These are phyloP conservation scores for Stramonita haemastoma DNA, from an alignment of 2,888 invertebrate species.

Conservation along the genomic window DNA sequence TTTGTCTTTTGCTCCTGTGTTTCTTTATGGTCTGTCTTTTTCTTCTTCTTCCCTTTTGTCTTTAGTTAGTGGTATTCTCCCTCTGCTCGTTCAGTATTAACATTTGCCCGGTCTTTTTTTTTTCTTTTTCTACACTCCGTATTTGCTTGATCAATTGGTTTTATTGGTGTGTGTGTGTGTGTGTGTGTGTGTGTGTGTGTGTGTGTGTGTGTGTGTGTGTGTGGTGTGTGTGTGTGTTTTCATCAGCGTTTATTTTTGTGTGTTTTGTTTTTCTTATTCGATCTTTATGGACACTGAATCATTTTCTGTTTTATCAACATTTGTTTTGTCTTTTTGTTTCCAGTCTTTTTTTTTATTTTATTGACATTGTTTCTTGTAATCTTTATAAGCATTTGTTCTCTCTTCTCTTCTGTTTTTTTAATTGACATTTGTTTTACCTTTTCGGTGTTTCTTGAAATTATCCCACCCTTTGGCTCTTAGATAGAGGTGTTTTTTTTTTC, in stretches of 20 bases:
- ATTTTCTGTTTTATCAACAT: too few relatives aligned
- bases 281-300: too few relatives aligned
- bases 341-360: background rate
- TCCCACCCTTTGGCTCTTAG: too few relatives aligned
- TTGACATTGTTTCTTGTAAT: background rate
- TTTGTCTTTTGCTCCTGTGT: background rate
- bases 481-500: too few relatives aligned
- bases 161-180: background rate
- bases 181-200: background rate
- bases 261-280: too few relatives aligned
- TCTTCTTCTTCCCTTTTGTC: background rate
- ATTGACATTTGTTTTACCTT: too few relatives aligned
- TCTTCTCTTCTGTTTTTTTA: too few relatives aligned
- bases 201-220: background rate
- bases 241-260: background rate
- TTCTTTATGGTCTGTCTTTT: background rate
- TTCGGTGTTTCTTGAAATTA: too few relatives aligned
- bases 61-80: background rate
- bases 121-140: background rate
- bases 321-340: background rate
- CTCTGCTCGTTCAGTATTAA: background rate
- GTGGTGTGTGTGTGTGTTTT: background rate
- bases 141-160: background rate
- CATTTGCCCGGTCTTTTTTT: background rate
- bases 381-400: too few relatives aligned